These are phyloP conservation scores for Nothoprocta perdicaria DNA, from an alignment of 2,113 vertebrate genomes.

Conservation along the genomic window DNA sequence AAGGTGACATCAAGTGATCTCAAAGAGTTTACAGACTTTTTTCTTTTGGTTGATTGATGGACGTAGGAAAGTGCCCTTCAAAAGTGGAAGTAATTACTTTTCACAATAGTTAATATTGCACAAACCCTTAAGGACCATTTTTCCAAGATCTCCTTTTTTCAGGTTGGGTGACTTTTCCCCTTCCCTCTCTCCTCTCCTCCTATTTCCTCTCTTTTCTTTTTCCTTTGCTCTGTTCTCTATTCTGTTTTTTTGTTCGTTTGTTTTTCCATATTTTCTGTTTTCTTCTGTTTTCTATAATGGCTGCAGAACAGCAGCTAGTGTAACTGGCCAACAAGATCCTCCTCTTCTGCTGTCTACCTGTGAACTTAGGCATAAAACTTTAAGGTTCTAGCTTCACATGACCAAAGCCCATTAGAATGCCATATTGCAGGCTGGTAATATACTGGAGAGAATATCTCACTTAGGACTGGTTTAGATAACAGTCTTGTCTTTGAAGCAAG, in stretches of 20 bases:
- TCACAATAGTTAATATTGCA: background rate
- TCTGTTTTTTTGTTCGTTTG: too few species aligned
- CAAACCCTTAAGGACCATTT: background rate
- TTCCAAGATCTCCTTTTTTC: background rate
- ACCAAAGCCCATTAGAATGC: background rate
- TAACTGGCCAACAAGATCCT: background rate
- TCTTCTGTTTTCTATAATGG: background rate
- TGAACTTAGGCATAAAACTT: background rate
- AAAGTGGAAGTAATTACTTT: background rate
- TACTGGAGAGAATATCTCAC: background rate
- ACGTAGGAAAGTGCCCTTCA: background rate
- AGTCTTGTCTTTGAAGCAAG: background rate
- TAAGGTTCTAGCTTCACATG: background rate
- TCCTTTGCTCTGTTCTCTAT: background rate
- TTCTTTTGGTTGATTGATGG: background rate
- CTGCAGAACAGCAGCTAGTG: background rate
- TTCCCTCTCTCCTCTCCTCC: background rate
- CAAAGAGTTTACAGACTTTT: background rate
- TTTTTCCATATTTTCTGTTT: background rate
- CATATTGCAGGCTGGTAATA: background rate
- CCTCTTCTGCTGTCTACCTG: background rate
- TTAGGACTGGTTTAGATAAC: background rate
- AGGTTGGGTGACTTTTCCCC: background rate
- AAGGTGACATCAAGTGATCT: background rate
- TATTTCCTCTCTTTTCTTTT: background rate